Evolutionary conservation across 1,140 invertebrate species (phyloP), one percentile per base, ranked within the genome.

Genomic region (Hestina assimilis): DNA sequence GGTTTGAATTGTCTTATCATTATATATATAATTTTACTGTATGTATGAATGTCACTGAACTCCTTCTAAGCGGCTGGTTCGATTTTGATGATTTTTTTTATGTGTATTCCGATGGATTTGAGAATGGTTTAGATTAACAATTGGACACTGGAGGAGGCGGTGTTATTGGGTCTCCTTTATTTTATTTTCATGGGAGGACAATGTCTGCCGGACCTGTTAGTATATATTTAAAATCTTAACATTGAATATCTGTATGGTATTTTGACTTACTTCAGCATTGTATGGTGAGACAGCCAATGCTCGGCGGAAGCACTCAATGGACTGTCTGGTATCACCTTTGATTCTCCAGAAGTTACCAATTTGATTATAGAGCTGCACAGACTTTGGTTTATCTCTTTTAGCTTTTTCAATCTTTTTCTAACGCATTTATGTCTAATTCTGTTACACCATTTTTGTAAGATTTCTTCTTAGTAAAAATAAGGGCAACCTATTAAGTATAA

Each of bases 261-360:
- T n/a, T n/a, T n/a, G n/a, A 79, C 75, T 79, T 77, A 94, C 93
- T 82, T 97, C 95, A 35, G 95, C 92, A 89, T 96, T 95, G 72
- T 96, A 94, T 1, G 96, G 96, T 28, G 94, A 95, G 0, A 96
- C 93, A 14, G 95, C 93, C 14, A 97, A 89, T 1, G 95, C 95
- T 77, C 94, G 91, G 46, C 96, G 90, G 83, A 96, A 97, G 73
- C 96, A 97, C 79, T 97, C 95, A 59, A 97, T 96, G 0, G 95
- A 94, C 70, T 93, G 92, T 71, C 93, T 90, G 4, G 95, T 94
- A 75, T 96, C 93, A 4, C 95, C 95, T 82, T 96, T 95, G 63
- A 96, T 95, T 60, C 95, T 90, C 93, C 93, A 95, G 75, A 95
- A 97, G 82, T 97, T 96, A 3, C 95, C 96, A 74, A 97, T 96